These are phyloP conservation scores for Tetranychus piercei DNA, from an alignment of 2,888 invertebrate species.

Conservation along the genomic window DNA sequence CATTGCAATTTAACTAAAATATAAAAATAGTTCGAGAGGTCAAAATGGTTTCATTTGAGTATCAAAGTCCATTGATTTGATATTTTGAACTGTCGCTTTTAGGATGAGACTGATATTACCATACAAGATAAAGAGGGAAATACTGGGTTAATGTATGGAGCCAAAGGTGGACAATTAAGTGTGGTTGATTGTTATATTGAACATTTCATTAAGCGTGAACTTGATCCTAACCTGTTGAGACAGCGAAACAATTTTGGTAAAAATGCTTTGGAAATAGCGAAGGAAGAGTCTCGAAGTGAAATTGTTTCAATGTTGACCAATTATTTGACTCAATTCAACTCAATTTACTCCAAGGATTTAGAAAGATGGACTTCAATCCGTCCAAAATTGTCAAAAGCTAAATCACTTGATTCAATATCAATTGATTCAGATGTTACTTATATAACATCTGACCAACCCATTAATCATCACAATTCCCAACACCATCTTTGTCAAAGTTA, in stretches of 20 bases:
- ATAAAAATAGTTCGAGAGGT: too few relatives aligned
- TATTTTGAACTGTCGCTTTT: not conserved
- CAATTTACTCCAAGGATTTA: not conserved
- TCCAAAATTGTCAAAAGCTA: not conserved
- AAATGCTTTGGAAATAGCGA: constrained; percentile 9
- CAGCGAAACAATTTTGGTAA: constrained; percentile 7
- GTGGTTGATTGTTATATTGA: not conserved
- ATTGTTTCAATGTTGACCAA: not conserved
- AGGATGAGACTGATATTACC: constrained; percentile 7
- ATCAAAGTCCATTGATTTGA: not conserved
- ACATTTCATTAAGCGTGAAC: not conserved
- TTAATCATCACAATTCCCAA: not conserved
- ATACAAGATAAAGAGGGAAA: constrained; percentile 11
- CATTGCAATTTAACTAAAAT: too few relatives aligned
- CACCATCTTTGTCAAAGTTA: not conserved
- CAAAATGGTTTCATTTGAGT: not conserved
- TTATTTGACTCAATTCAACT: constrained; percentile 5
- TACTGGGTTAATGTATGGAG: constrained; percentile 9
- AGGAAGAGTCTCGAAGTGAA: not conserved
- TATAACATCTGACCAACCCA: not conserved
- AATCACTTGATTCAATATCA: constrained; percentile 4
- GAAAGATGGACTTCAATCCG: not conserved
- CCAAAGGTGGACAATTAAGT: not conserved
- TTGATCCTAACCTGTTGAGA: constrained; percentile 4
- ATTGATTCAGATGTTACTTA: not conserved